Percentiles rank a stretch among this genome's conserved stretches.
Conservation (phyloP, 2,888 invertebrate species). For the Ormyrus rosae region DNA sequence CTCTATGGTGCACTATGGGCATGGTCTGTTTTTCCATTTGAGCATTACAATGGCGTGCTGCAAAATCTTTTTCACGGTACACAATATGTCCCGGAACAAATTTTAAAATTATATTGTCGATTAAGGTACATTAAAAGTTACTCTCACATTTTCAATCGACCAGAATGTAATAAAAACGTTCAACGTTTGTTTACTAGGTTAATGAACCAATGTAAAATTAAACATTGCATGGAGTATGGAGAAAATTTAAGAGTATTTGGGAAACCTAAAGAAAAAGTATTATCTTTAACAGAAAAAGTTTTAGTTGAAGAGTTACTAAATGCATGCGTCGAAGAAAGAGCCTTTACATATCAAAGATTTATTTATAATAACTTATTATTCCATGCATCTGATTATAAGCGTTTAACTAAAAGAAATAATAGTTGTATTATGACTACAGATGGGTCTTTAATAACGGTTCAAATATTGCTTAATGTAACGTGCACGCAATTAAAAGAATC, state of each 20-base stretch:
- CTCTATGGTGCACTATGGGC: constrained; percentile 48
- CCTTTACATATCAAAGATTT: neutral
- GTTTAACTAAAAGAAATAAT: neutral
- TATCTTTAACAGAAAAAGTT: neutral
- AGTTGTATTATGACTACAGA: neutral
- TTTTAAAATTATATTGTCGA: constrained; percentile 19
- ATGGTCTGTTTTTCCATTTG: constrained; percentile 46
- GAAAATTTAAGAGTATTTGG: neutral
- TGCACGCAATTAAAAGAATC: neutral
- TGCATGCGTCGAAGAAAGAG: too few species aligned
- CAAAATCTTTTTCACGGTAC: constrained; percentile 39
- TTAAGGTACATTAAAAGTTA: neutral
- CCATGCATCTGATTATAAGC: neutral
- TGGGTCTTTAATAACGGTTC: neutral
- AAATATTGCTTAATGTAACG: neutral
- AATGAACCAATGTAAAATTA: neutral
- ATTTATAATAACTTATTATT: neutral
- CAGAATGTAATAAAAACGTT: constrained; percentile 1
- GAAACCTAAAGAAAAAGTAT: neutral
- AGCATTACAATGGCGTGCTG: constrained; percentile 45
- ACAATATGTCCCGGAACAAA: constrained; percentile 43
- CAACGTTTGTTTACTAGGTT: neutral
- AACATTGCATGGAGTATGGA: neutral
- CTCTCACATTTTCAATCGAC: neutral
- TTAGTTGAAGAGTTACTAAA: neutral